phyloP scores from a whole-genome alignment of 2,888 invertebrate species.

The Polylopha cassiicola region DNA sequence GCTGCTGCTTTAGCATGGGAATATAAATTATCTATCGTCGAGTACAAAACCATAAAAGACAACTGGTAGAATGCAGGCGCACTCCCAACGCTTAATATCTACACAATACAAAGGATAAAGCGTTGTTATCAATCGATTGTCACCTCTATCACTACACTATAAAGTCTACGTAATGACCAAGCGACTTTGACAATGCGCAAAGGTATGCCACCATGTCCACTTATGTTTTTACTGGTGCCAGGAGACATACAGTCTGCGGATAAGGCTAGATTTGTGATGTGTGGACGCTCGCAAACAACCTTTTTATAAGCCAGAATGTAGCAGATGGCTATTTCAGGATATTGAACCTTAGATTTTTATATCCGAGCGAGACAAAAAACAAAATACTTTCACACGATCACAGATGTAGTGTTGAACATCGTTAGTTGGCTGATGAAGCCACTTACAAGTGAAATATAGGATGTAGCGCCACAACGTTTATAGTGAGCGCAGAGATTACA shows the following conservation, averaged over 20 bases:
- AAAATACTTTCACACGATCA: conserved; percentile 18
- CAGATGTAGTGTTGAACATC: conserved; percentile 1
- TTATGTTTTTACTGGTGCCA: conserved; percentile 25
- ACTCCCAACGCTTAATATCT: conserved; percentile 30
- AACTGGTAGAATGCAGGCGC: conserved; percentile 51
- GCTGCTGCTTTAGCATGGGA: conserved; percentile 8
- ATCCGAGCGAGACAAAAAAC: conserved; percentile 9
- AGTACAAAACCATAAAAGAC: conserved; percentile 47
- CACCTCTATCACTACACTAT: conserved; percentile 6
- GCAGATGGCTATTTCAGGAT: conserved; percentile 5
- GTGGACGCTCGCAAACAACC: conserved; percentile 23
- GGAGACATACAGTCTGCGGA: conserved; percentile 27
- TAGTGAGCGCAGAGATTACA: too few species aligned
- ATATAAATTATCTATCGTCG: conserved; percentile 21
- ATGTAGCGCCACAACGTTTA: conserved; percentile 3
- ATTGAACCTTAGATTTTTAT: conserved; percentile 9
- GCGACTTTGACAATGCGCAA: conserved; percentile 4
- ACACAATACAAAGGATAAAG: conserved; percentile 16
- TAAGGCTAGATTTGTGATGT: conserved; percentile 30
- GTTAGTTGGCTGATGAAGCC: conserved; percentile 1
- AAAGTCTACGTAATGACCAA: conserved; percentile 1
- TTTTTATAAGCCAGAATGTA: conserved; percentile 20
- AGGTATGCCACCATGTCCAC: conserved; percentile 17
- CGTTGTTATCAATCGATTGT: neutral
- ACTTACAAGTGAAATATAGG: neutral